A percentile compares a stretch with the other conserved stretches of the same genome.
Evolutionary conservation across 2,113 vertebrate species (phyloP).

Genomic region (Rhabdornis inornatus): DNA sequence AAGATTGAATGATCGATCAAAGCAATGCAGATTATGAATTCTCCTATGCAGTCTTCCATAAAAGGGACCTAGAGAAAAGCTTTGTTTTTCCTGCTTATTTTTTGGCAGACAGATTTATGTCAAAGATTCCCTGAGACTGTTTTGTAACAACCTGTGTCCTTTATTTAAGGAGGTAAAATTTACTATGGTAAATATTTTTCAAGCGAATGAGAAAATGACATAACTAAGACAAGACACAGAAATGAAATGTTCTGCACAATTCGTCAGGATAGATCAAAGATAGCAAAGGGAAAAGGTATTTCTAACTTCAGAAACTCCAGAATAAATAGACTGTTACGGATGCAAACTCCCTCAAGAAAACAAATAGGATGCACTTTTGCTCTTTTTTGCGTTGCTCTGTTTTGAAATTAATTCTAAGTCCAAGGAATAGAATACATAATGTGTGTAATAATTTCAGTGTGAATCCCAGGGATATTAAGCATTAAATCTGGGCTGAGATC

Average conservation of each 20-base stretch:
- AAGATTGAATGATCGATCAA: conserved; percentile 75
- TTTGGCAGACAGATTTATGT: conserved; percentile 13
- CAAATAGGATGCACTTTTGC: conserved; percentile 70
- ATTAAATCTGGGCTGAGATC: conserved; percentile 75
- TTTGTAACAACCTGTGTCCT: neutral
- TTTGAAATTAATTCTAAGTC: conserved; percentile 77
- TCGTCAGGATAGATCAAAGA: conserved; percentile 34
- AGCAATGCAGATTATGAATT: conserved; percentile 62
- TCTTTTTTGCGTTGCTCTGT: conserved; percentile 71
- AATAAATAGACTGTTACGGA: conserved; percentile 65
- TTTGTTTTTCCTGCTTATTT: conserved; percentile 30
- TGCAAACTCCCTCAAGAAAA: conserved; percentile 67
- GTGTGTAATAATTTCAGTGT: conserved; percentile 71
- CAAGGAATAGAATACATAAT: conserved; percentile 73
- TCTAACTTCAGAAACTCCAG: conserved; percentile 68
- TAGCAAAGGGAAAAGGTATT: conserved; percentile 53
- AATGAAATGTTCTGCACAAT: neutral
- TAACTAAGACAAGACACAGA: conserved; percentile 1
- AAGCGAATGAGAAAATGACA: neutral
- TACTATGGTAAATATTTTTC: conserved; percentile 39
- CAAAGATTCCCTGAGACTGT: neutral
- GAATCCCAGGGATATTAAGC: conserved; percentile 75
- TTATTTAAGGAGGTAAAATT: conserved; percentile 13
- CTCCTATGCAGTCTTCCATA: conserved; percentile 43
- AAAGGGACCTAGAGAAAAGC: conserved; percentile 24